Evolutionary conservation across 37 sponge, comb jelly and placozoan genomes (phyloP), one percentile per base, ranked within the genome.

Genomic region (Eunapius fragilis): DNA sequence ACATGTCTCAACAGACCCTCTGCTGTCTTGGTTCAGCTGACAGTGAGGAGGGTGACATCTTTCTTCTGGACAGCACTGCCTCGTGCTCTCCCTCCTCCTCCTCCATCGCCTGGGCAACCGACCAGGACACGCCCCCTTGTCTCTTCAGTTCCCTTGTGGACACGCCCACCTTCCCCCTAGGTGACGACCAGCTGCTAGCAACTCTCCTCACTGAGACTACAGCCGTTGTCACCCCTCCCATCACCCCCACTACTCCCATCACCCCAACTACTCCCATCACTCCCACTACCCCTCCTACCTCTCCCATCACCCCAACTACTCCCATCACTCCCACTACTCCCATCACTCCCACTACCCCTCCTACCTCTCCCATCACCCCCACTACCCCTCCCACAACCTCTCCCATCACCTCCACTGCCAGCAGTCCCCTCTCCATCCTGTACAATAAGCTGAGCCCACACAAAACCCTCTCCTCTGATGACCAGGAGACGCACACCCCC

Each of bases 1-100:
- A 31, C 74, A 34, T 30, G 31, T 68, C 68, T 14, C 37, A 37
- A 26, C 37, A 33, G 67, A 24, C 32, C 80, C 30, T 45, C 37
- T 22, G n/a, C n/a, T n/a, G n/a, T n/a, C n/a, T n/a, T n/a, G n/a
- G n/a, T n/a, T n/a, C n/a, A n/a, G n/a, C n/a, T n/a, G n/a, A n/a
- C n/a, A n/a, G 37, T 81, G n/a, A 41, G 58, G 58, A 83, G 5
- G 31, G 31, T 24, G 31, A 68, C 38, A 10, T 78, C 2, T 79
- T 78, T 33, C 80, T 86, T 2, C 79, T 80, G 36, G 73, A 72
- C 67, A 31, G 37, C 48, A 72, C 68, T 22, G 9, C 25, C 79
- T 31, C 79, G 24, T 30, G 1, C 2, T 11, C 70, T 26, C 32
- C 87, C 32, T 71, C 80, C 28, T 31, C 33, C 35, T 9, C 47